phyloP scores from a whole-genome alignment of 1,140 invertebrate species.

The Caenorhabditis remanei region DNA sequence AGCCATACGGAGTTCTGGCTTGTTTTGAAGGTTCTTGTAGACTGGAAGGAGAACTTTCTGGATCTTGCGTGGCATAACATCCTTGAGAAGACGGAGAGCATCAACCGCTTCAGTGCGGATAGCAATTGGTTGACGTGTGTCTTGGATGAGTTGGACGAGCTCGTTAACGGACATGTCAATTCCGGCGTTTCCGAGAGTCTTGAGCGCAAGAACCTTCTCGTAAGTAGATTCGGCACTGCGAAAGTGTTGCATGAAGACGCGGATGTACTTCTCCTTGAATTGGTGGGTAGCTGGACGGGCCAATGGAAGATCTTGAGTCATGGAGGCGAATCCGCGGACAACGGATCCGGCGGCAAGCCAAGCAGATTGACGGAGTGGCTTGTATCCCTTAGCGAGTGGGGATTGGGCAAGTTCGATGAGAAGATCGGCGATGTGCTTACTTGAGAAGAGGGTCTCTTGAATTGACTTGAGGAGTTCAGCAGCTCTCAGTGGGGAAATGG shows the following conservation, averaged over 20 bases:
- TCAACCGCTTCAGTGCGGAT: conserved; percentile 74
- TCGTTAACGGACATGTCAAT: conserved; percentile 68
- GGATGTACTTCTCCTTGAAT: no score
- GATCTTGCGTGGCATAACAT: conserved; percentile 70
- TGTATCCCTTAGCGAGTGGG: not conserved
- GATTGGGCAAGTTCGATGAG: conserved; percentile 31
- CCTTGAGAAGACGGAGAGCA: conserved; percentile 71
- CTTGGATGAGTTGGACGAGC: conserved; percentile 68
- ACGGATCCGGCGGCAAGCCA: no score
- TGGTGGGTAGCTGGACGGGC: no score
- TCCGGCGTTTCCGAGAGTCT: conserved; percentile 74
- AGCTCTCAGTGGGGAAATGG: no score
- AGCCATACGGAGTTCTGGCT: no score
- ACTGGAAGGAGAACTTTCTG: no score
- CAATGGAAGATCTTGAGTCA: no score
- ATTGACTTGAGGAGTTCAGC: conserved; percentile 64
- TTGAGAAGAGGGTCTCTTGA: conserved; percentile 55
- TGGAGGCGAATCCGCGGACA: no score
- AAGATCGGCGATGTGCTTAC: conserved; percentile 56
- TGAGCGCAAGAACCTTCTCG: conserved; percentile 68
- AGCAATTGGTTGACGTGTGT: conserved; percentile 66
- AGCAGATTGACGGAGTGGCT: conserved; percentile 52
- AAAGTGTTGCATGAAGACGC: no score
- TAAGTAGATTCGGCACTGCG: conserved; percentile 46
- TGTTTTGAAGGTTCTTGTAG: no score